Base-by-base conservation (phyloP, 2,797 vertebrate genomes). In the Pyrocephalus nanus region DNA sequence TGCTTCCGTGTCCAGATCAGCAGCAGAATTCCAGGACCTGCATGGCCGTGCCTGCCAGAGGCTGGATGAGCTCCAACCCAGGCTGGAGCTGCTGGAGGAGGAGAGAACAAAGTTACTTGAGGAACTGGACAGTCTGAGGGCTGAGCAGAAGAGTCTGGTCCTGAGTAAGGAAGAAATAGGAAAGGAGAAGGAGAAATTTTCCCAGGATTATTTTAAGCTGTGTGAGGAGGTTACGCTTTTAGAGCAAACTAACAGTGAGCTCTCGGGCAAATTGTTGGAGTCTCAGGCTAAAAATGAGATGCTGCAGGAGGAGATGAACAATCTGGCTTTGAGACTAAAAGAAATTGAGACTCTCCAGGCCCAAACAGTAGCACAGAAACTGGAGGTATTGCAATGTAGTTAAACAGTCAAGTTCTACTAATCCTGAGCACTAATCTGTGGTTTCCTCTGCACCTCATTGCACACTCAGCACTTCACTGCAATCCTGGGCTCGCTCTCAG, bases 341-440 rank as follows among this genome's bases (percentile, higher is more conserved):
- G 98, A 98, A 97, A 98, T 98, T 89, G 97, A 99, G 97, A 97
- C 95, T 91, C 98, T 99, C 93, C 99, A 98, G 93, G 98, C 98
- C 94, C 97, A 98, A 96, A 98, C 98, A 88, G 97, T 99, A 98
- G 98, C 98, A 92, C 98, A 99, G 96, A 98, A 98, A 97, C 97
- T 96, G 89, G 98, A 98, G 98, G 98, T 98, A 98, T 97, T 89
- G 83, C 88, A 97, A 79, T 83, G 3, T 34, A 81, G 84, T 62
- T 97, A 90, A 96, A 85, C 62, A 75, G 76, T 78, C 77, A 17
- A 87, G 48, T 96, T 95, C 1, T 76, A 96, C 97, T 98, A 98
- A 98, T 96, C 69, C 94, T 87, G 94, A 96, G 93, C 95, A 97
- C 97, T 97, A 96, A 98, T 94, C 53, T 84, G 64, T 48, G 94